These are phyloP conservation scores for Lasioglossum oenotherae DNA, from an alignment of 2,888 invertebrate species.

Conservation along the genomic window DNA sequence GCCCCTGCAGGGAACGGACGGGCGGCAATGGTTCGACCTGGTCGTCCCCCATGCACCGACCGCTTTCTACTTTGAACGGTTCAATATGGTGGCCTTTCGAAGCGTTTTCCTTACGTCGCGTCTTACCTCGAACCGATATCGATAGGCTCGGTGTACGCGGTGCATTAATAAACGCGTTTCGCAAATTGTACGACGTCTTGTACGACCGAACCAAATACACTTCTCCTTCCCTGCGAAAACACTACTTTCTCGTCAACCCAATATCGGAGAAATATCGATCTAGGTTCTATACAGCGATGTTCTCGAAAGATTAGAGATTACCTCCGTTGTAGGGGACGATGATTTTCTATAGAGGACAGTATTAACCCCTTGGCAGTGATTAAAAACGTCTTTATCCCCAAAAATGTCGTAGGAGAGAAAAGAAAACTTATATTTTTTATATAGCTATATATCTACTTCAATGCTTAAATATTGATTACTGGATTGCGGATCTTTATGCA, in stretches of 20 bases:
- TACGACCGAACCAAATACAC: not conserved
- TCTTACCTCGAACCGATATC: not conserved
- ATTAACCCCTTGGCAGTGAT: too few relatives aligned
- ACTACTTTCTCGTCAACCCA: not conserved
- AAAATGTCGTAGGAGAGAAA: too few relatives aligned
- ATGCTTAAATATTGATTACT: too few relatives aligned
- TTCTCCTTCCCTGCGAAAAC: not conserved
- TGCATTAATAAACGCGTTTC: not conserved
- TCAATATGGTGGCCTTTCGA: slow-evolving; percentile 65
- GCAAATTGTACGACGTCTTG: not conserved
- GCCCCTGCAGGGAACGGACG: slow-evolving; percentile 72
- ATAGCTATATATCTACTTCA: too few relatives aligned
- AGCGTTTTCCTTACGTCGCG: slow-evolving; percentile 22
- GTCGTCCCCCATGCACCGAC: slow-evolving; percentile 42
- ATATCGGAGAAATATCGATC: not conserved
- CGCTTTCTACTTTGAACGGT: slow-evolving; percentile 77
- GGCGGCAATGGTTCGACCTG: slow-evolving; percentile 46
- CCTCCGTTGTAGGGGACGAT: not conserved
- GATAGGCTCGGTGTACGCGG: not conserved
- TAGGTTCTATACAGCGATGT: not conserved
- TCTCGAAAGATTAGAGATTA: not conserved
- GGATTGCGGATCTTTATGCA: too few relatives aligned
- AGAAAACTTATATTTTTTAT: too few relatives aligned
- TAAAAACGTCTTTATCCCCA: too few relatives aligned
- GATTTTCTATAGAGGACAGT: not conserved